A percentile compares a stretch with the other conserved stretches of the same genome.
phyloP scores from a whole-genome alignment of 2,797 vertebrate species.

The Catharus ustulatus region DNA sequence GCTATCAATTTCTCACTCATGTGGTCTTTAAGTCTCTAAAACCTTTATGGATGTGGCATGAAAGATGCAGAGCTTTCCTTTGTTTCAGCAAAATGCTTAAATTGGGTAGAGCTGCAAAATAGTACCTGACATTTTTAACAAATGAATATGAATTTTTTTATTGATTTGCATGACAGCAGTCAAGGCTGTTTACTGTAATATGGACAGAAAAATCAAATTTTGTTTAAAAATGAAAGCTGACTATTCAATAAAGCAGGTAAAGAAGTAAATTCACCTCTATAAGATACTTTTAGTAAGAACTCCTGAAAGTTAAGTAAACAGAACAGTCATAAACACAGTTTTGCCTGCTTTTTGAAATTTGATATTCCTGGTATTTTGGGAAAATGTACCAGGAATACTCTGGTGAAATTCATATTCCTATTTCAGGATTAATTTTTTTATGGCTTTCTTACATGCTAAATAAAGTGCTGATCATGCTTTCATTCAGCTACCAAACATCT shows the following conservation, averaged over 20 bases:
- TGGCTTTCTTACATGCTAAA: background rate
- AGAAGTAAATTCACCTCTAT: background rate
- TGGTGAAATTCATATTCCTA: background rate
- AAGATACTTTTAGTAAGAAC: background rate
- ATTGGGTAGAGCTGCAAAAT: background rate
- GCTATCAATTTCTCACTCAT: background rate
- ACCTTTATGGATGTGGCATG: background rate
- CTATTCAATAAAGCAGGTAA: background rate
- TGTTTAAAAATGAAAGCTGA: background rate
- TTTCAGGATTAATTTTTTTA: background rate
- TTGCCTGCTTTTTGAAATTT: background rate
- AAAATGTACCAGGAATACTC: background rate
- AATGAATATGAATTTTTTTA: background rate
- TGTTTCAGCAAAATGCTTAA: background rate
- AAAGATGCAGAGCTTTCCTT: background rate
- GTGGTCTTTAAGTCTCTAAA: background rate
- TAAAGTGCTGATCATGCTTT: background rate
- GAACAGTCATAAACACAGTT: background rate
- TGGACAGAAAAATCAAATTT: background rate
- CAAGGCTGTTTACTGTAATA: background rate
- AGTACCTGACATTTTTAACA: background rate
- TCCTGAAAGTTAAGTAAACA: background rate
- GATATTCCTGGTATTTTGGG: background rate
- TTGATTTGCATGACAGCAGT: background rate
- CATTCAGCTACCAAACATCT: background rate